A percentile compares a stretch with the other conserved stretches of the same genome.
Conservation (phyloP, 1,140 invertebrate genomes). For the Octopus sinensis region DNA sequence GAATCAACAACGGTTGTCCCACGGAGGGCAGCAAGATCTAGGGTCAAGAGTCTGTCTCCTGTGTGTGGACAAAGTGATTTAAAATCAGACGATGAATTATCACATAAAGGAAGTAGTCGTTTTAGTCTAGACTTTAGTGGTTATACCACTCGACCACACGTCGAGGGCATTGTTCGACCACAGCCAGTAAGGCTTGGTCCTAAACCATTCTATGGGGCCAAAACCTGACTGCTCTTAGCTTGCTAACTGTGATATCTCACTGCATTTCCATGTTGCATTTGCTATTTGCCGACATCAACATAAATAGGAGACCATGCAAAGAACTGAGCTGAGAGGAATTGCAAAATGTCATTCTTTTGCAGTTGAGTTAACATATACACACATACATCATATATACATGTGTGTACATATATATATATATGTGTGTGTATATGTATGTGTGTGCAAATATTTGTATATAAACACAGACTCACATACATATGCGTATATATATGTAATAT, state of each 20-base stretch:
- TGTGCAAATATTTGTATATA: too few relatives aligned
- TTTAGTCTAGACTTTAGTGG: conserved; percentile 10
- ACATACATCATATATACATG: too few relatives aligned
- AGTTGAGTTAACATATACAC: too few relatives aligned
- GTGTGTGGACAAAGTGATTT: conserved; percentile 11
- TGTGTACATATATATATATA: too few relatives aligned
- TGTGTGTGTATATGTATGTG: too few relatives aligned
- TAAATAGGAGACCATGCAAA: too few relatives aligned
- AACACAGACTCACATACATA: too few relatives aligned
- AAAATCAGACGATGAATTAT: conserved; percentile 3
- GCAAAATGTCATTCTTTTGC: too few relatives aligned
- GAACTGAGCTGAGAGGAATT: too few relatives aligned
- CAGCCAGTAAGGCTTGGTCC: conserved; percentile 45
- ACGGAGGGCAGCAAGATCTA: background rate
- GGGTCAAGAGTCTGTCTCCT: conserved; percentile 12
- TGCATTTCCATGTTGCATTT: background rate
- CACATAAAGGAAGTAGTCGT: background rate
- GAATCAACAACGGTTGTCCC: background rate
- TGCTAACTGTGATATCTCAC: background rate
- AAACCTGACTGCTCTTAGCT: conserved; percentile 25
- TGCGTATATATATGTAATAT: too few relatives aligned
- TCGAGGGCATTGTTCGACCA: conserved; percentile 27
- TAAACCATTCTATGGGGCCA: conserved; percentile 51
- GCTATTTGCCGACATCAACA: background rate
- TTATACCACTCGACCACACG: conserved; percentile 8